These are phyloP conservation scores for Hermaeophaga mercurialis DNA, from an alignment of 2,888 invertebrate species.

Conservation along the genomic window DNA sequence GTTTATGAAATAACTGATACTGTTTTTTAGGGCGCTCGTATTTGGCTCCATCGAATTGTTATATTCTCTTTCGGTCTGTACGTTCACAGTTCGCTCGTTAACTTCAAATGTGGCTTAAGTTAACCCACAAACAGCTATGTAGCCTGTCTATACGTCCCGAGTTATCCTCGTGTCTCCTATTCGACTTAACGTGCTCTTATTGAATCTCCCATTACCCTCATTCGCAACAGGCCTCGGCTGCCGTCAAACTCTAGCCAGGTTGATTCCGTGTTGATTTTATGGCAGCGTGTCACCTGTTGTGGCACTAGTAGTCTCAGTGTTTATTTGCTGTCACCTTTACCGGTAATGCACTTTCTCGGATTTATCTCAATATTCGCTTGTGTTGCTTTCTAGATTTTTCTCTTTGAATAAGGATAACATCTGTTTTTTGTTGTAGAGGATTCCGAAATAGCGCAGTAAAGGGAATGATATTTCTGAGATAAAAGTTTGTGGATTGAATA, in stretches of 20 bases:
- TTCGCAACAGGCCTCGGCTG: slow-evolving; percentile 38
- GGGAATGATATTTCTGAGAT: no score
- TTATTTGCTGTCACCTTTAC: slow-evolving; percentile 41
- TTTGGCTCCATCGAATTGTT: neutral
- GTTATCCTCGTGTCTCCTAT: slow-evolving; percentile 45
- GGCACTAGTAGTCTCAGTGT: slow-evolving; percentile 48
- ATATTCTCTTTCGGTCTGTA: slow-evolving; percentile 1
- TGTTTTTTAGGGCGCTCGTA: no score
- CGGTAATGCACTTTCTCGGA: slow-evolving; percentile 26
- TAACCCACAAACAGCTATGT: slow-evolving; percentile 12
- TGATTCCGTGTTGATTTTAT: slow-evolving; percentile 50
- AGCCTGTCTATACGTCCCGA: slow-evolving; percentile 43
- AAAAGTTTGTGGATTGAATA: no score
- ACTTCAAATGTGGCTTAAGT: slow-evolving; percentile 18
- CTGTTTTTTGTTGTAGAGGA: no score
- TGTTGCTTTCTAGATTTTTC: slow-evolving; percentile 16
- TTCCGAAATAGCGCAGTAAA: no score
- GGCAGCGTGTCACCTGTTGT: slow-evolving; percentile 48
- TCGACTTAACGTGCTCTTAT: slow-evolving; percentile 50
- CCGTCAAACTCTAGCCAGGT: slow-evolving; percentile 25
- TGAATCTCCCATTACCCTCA: slow-evolving; percentile 54
- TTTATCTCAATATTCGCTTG: slow-evolving; percentile 28
- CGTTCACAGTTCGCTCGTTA: slow-evolving; percentile 9
- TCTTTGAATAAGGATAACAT: neutral
- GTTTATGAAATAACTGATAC: no score